Evolutionary conservation across 1,140 invertebrate genomes (phyloP).

Genomic region (Drosophila orena): DNA sequence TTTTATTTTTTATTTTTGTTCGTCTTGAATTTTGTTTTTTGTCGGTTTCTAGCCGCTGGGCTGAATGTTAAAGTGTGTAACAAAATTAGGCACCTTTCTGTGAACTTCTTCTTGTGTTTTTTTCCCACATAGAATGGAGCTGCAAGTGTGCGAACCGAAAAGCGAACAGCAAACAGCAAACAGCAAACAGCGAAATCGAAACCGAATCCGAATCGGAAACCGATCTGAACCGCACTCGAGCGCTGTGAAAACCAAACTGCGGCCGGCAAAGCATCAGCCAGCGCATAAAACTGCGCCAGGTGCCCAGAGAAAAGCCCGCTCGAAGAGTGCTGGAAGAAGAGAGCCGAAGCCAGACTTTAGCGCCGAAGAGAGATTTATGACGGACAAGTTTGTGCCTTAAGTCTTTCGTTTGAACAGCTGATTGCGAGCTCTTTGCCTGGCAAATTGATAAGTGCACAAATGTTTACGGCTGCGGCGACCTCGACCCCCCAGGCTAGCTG

Average conservation of each 20-base stretch:
- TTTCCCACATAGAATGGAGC: constrained; percentile 9
- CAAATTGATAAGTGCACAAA: constrained; percentile 76
- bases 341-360: constrained; percentile 16
- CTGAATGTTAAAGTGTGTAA: constrained; percentile 40
- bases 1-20: neutral
- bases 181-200: constrained; percentile 31
- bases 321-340: constrained; percentile 17
- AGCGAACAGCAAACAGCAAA: constrained; percentile 25
- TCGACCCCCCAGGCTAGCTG: constrained; percentile 70
- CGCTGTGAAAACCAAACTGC: constrained; percentile 76
- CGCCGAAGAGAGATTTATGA: constrained; percentile 76
- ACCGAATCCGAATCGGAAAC: constrained; percentile 52
- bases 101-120: constrained; percentile 13
- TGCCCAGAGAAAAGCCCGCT: constrained; percentile 47
- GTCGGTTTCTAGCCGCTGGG: constrained; percentile 31
- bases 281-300: constrained; percentile 75
- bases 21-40: constrained; percentile 21
- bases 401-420: constrained; percentile 77
- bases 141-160: constrained; percentile 6
- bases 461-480: constrained; percentile 74
- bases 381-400: constrained; percentile 77
- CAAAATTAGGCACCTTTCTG: constrained; percentile 66
- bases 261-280: constrained; percentile 69
- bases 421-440: constrained; percentile 58
- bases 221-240: constrained; percentile 70